Evolutionary conservation across 1,140 invertebrate species (phyloP), one percentile per base, ranked within the genome.

Genomic region (Neotoxoptera formosana): DNA sequence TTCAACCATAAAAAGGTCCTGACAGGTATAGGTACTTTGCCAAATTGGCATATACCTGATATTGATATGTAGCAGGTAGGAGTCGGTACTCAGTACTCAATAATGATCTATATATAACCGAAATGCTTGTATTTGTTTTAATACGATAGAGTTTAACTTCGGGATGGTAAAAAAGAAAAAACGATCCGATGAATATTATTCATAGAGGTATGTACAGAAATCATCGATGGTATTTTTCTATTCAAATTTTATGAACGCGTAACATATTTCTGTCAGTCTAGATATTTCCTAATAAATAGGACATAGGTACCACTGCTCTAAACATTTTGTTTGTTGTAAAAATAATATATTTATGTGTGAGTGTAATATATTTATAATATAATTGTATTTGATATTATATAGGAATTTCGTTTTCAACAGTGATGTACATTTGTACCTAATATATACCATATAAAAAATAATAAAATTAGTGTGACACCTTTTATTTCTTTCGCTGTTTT

Each of bases 261-360:
- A 41, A 84, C 83, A 41, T 20, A 76, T 76, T 17, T 84, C 41
- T 84, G 83, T 84, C 83, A 84, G 25, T 84, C 83, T 84, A 45
- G 41, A 84, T 84, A 84, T 30, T 41, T 45, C 11, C 7, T 41
- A 25, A 21, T 8, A 41, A n/a, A n/a, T 76, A 76, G 4, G 8
- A 25, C 41, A 41, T 41, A 41, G 41, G 41, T 41, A 60, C 25
- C 25, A 60, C 56, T 60, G 11, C 30, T 67, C 60, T n/a, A 67
- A 14, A 36, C 34, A 23, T 84, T 25, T 23, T 41, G 21, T 41
- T 84, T 36, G 21, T 41, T 36, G 2, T 9, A 84, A 21, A 36
- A 83, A 23, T 21, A 83, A 83, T 36, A 83, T 36, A 83, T n/a
- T n/a, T n/a, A n/a, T 76, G 14, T 76, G 60, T 67, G 60, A 14